A percentile compares a stretch with the other conserved stretches of the same genome.
These are phyloP conservation scores for Chiroxiphia lanceolata DNA, from an alignment of 2,797 vertebrate species.

Conservation along the genomic window DNA sequence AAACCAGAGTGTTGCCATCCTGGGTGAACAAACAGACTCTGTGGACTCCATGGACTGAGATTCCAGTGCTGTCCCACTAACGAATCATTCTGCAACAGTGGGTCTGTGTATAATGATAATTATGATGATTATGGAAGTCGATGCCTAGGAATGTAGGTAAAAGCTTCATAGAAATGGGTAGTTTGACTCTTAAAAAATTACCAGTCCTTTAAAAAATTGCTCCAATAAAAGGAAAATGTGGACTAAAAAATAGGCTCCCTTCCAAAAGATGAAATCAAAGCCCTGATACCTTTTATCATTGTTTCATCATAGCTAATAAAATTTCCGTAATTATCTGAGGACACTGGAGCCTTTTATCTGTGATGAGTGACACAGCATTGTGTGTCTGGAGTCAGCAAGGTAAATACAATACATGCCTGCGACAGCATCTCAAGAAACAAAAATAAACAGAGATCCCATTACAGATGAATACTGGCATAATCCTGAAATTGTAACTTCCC, in stretches of 20 bases:
- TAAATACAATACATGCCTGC: constrained; percentile 45
- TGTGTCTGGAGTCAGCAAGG: constrained; percentile 61
- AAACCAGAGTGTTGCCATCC: not conserved
- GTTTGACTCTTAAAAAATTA: constrained; percentile 62
- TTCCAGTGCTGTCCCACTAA: not conserved
- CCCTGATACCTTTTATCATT: constrained; percentile 58
- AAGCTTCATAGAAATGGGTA: constrained; percentile 48
- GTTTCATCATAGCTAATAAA: constrained; percentile 75
- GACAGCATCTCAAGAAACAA: constrained; percentile 19
- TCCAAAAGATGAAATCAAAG: constrained; percentile 65
- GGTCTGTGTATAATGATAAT: not conserved
- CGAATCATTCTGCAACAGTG: not conserved
- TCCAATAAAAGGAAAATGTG: constrained; percentile 70
- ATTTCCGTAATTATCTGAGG: constrained; percentile 72
- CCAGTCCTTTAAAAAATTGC: constrained; percentile 31
- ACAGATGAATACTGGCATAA: constrained; percentile 3
- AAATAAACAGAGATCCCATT: constrained; percentile 53
- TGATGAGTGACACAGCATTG: constrained; percentile 71
- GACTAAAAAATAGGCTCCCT: constrained; percentile 58
- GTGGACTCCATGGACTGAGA: not conserved
- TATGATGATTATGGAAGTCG: not conserved
- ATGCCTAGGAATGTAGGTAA: not conserved
- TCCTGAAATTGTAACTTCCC: constrained; percentile 8
- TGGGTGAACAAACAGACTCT: not conserved
- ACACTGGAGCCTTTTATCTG: constrained; percentile 67